phyloP scores from a whole-genome alignment of 1,140 invertebrate species.

The Bombus consobrinus region DNA sequence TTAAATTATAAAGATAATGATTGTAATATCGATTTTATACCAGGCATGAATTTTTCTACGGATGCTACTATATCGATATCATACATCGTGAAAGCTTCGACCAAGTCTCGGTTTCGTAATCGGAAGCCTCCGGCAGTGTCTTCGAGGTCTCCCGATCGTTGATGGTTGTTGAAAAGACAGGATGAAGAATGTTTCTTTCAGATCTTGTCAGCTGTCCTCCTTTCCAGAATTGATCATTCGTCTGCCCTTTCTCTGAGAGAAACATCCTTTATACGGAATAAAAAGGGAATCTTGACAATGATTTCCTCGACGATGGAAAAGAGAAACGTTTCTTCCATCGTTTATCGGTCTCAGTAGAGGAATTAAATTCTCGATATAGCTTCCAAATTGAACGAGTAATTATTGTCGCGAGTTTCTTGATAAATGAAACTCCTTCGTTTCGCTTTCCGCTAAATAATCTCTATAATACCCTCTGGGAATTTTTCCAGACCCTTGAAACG shows the following conservation, averaged over 20 bases:
- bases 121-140: not conserved
- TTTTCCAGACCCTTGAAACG: conserved; percentile 13
- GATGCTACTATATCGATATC: not conserved
- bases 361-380: not conserved
- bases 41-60: not conserved
- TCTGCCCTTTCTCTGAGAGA: not conserved
- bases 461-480: not conserved
- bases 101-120: not conserved
- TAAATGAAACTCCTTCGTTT: not conserved
- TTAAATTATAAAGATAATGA: not conserved
- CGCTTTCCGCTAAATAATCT: not conserved
- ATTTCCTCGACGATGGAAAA: not conserved
- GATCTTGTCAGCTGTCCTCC: conserved; percentile 3
- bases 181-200: not conserved
- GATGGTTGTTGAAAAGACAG: not conserved
- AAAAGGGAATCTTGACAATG: not conserved
- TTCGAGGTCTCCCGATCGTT: not conserved
- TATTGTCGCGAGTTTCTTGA: not conserved
- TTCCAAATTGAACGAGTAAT: not conserved
- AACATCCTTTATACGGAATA: not conserved
- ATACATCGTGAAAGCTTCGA: not conserved
- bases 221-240: not conserved
- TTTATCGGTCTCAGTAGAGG: not conserved
- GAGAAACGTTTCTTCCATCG: not conserved
- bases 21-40: not conserved